Evolutionary conservation across 1,140 invertebrate species (phyloP), one percentile per base, ranked within the genome.

Genomic region (Apocrypta bakeri): DNA sequence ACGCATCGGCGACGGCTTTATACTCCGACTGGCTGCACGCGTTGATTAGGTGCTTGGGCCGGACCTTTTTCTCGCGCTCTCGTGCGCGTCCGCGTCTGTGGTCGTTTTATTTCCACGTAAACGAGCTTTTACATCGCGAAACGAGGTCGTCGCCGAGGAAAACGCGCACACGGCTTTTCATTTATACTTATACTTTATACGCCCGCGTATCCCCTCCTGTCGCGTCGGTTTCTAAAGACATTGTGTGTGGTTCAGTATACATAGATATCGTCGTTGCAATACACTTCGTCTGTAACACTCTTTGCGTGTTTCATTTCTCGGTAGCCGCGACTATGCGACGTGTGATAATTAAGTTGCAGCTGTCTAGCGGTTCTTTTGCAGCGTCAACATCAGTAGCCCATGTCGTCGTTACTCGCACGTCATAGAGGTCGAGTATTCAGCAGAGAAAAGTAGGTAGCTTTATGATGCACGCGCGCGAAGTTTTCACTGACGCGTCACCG

Each of bases 1-100:
- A 56, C 48, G 21, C 48, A 56, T 56, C 48, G 48, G 48, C 48
- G 21, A 4, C 48, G 48, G n/a, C 48, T 14, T 14, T 12, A 12
- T 48, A 17, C 81, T 14, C 42, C 24, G 24, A 17, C 64, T 66
- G 24, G 64, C 14, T 17, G 64, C 64, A 7, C 48, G 48, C 48
- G 48, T 66, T 66, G 64, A 66, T 66, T 66, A 66, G 64, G 64
- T 66, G 27, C 64, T 66, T 29, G 64, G 64, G 25, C 64, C 25
- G 64, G 64, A 11, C 25, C 64, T 66, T 66, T 66, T 66, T 66
- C 64, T 17, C 12, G 3, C 56, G 3, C 14, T 17, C 33, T 37
- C 9, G 33, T 9, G 2, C 33, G 2, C 33, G 9, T 9, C 9
- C 33, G 2, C 33, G n/a, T 37, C 33, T 37, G 3, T 9, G 3